A percentile compares a stretch with the other conserved stretches of the same genome.
Evolutionary conservation across 2,113 vertebrate species (phyloP).

Genomic region (Alligator mississippiensis): DNA sequence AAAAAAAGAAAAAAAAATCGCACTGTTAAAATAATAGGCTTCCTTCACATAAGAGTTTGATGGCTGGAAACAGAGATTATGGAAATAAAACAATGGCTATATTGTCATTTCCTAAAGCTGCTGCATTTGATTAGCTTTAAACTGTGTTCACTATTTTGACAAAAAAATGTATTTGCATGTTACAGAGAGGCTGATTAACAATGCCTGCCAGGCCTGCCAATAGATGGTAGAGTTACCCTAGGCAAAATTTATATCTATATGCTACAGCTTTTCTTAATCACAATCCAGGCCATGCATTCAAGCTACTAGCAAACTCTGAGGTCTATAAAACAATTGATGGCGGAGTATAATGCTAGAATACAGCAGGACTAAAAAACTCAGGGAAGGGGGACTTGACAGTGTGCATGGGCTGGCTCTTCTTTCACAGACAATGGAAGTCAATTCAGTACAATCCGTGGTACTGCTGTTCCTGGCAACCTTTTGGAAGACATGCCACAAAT

Average conservation of each 20-base stretch:
- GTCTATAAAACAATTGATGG: slow-evolving; percentile 31
- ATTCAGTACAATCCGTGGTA: neutral
- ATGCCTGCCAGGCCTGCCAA: slow-evolving; percentile 50
- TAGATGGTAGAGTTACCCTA: slow-evolving; percentile 57
- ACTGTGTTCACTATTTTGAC: slow-evolving; percentile 49
- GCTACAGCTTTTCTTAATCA: neutral
- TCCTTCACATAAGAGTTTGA: neutral
- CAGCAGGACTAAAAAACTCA: neutral
- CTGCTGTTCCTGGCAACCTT: too few relatives aligned
- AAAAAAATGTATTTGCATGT: slow-evolving; percentile 43
- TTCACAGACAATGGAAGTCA: neutral
- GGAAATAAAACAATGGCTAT: slow-evolving; percentile 6
- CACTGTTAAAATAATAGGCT: neutral
- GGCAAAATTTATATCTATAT: slow-evolving; percentile 48
- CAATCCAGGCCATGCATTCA: neutral
- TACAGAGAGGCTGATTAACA: slow-evolving; percentile 46
- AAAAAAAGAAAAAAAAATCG: neutral
- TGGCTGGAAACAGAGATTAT: neutral
- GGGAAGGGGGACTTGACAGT: neutral
- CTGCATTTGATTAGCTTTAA: slow-evolving; percentile 53
- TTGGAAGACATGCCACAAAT: too few relatives aligned
- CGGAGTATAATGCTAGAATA: neutral
- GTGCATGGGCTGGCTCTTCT: neutral
- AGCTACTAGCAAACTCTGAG: slow-evolving; percentile 15
- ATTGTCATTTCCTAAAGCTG: slow-evolving; percentile 40